These are phyloP conservation scores for Oryzias sinensis DNA, from an alignment of 2,797 vertebrate species.

Conservation along the genomic window DNA sequence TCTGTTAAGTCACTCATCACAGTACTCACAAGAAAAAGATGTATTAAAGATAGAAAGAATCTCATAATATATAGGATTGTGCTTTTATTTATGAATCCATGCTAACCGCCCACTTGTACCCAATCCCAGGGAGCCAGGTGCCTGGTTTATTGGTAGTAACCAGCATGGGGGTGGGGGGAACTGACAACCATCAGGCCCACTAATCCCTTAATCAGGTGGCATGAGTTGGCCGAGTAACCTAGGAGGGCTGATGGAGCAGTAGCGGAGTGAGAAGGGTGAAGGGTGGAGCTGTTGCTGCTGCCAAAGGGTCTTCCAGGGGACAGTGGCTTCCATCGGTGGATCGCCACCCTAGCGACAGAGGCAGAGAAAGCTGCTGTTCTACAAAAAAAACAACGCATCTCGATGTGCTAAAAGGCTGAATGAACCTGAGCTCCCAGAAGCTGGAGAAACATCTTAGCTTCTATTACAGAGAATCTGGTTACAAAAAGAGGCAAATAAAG, in stretches of 20 bases:
- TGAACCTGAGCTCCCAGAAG: conserved; percentile 16
- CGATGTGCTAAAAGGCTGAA: conserved; percentile 7
- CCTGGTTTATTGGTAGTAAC: conserved; percentile 49
- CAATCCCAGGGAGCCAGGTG: conserved; percentile 57
- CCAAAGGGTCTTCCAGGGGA: conserved; percentile 77
- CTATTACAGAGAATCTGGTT: conserved; percentile 18
- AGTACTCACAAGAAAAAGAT: conserved; percentile 26
- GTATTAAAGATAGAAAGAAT: conserved; percentile 12
- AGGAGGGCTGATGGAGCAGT: conserved; percentile 65
- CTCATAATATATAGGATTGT: conserved; percentile 12
- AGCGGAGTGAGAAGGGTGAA: conserved; percentile 49
- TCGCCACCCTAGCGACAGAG: conserved; percentile 53
- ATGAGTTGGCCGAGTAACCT: conserved; percentile 64
- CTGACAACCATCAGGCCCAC: conserved; percentile 72
- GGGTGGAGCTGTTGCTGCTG: conserved; percentile 21
- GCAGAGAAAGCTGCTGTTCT: conserved; percentile 35
- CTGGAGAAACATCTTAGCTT: conserved; percentile 31
- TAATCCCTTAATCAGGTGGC: conserved; percentile 82
- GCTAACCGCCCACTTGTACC: conserved; percentile 17
- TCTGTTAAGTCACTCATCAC: conserved; percentile 31
- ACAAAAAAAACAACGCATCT: conserved; percentile 20
- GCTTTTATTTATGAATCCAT: conserved; percentile 37
- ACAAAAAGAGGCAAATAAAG: conserved; percentile 23
- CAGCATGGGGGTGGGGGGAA: conserved; percentile 57
- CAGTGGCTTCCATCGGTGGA: conserved; percentile 59